phyloP scores from a whole-genome alignment of 1,140 invertebrate species.

The Hylaeus volcanicus region DNA sequence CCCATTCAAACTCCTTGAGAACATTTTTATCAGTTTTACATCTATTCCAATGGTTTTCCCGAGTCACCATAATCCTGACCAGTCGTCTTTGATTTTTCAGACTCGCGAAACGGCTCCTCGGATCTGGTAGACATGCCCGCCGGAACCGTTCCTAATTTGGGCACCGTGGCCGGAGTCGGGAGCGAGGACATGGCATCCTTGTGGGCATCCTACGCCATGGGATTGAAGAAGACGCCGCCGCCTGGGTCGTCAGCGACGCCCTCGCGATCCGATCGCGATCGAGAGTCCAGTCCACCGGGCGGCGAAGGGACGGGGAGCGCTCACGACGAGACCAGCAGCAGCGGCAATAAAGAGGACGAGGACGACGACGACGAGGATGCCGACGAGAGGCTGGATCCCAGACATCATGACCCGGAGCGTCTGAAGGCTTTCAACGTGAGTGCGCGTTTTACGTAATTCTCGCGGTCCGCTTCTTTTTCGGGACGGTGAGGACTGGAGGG shows the following conservation, averaged over 20 bases:
- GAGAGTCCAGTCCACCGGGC: constrained; percentile 85
- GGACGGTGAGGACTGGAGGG: background rate
- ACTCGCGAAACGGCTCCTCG: constrained; percentile 77
- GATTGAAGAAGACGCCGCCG: constrained; percentile 84
- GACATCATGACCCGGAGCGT: constrained; percentile 95
- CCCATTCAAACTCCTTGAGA: background rate
- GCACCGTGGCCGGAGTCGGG: constrained; percentile 73
- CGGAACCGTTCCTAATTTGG: constrained; percentile 71
- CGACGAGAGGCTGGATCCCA: constrained; percentile 92
- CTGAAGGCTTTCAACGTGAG: constrained; percentile 98
- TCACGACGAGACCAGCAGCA: constrained; percentile 94
- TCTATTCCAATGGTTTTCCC: too few species aligned
- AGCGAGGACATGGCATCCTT: constrained; percentile 87
- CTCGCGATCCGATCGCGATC: constrained; percentile 76
- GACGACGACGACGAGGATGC: constrained; percentile 96
- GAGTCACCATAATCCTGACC: background rate
- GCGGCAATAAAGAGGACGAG: constrained; percentile 94
- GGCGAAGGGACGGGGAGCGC: constrained; percentile 85
- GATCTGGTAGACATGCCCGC: constrained; percentile 74
- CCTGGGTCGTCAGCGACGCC: constrained; percentile 81
- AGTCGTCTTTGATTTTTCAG: constrained; percentile 53
- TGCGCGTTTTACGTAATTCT: constrained; percentile 44
- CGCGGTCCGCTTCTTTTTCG: background rate
- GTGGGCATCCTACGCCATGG: constrained; percentile 89
- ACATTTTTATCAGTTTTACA: too few species aligned